Conservation (phyloP, 2,113 vertebrate genomes). For the Daboia siamensis region DNA sequence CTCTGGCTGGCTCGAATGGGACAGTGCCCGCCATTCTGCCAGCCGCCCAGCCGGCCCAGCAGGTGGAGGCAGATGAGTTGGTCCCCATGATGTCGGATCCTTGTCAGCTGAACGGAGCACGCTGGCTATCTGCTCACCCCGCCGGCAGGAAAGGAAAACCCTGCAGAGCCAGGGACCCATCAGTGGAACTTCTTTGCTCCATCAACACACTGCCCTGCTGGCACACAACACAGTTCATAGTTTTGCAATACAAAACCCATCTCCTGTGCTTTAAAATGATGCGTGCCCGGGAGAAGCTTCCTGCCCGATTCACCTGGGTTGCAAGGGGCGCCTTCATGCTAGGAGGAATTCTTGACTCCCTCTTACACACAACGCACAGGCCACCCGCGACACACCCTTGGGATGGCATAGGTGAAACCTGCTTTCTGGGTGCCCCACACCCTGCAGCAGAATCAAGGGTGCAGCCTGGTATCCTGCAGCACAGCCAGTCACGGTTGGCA, state of each 20-base stretch:
- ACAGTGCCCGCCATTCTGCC: accelerated
- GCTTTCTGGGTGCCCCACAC: neutral
- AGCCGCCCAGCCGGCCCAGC: neutral
- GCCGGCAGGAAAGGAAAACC: neutral
- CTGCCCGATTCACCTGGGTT: neutral
- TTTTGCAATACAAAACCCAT: neutral
- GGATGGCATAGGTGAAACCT: neutral
- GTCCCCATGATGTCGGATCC: neutral
- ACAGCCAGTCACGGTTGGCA: neutral
- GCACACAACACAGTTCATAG: no score
- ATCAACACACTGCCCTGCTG: neutral
- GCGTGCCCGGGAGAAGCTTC: neutral
- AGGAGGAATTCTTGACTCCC: neutral
- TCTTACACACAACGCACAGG: neutral
- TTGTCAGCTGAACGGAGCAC: neutral
- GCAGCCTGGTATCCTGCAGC: neutral
- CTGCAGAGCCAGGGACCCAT: neutral
- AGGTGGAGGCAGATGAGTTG: neutral
- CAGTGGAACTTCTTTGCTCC: neutral
- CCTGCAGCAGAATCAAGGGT: neutral
- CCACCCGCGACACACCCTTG: neutral
- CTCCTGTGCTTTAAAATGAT: neutral
- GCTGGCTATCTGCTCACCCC: accelerated
- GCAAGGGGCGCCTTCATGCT: neutral
- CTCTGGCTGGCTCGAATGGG: neutral